Conservation (phyloP, 2,888 invertebrate genomes). For the Troides helena region DNA sequence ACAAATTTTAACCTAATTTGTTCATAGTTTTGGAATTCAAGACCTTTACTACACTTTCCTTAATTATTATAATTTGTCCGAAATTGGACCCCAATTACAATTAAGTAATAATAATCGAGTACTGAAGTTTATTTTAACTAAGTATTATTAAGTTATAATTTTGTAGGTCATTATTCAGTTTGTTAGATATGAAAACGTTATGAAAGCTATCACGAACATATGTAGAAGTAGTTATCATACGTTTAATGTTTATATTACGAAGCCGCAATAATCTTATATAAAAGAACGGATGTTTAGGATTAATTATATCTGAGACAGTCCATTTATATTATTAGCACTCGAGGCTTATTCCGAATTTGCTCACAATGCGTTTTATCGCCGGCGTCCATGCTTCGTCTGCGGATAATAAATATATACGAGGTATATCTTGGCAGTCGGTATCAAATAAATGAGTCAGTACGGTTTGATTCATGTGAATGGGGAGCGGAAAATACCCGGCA, state of each 20-base stretch:
- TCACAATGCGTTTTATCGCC: constrained; percentile 33
- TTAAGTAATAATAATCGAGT: not conserved
- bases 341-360: constrained; percentile 15
- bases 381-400: constrained; percentile 21
- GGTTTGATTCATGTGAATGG: constrained; percentile 77
- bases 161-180: no score
- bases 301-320: constrained; percentile 8
- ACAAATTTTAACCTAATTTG: constrained; percentile 50
- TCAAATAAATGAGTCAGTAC: constrained; percentile 76
- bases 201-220: no score
- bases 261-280: not conserved
- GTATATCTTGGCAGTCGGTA: constrained; percentile 62
- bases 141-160: not conserved
- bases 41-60: constrained; percentile 8
- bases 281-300: constrained; percentile 2
- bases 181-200: no score
- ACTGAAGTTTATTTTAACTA: not conserved
- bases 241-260: not conserved
- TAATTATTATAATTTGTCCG: constrained; percentile 14
- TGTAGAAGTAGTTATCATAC: no score
- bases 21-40: constrained; percentile 35
- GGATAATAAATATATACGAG: constrained; percentile 35
- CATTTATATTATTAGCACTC: constrained; percentile 25
- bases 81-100: not conserved
- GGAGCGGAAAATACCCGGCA: constrained; percentile 66